These are phyloP conservation scores for Rhipidura dahli DNA, from an alignment of 2,113 vertebrate genomes.

Conservation along the genomic window DNA sequence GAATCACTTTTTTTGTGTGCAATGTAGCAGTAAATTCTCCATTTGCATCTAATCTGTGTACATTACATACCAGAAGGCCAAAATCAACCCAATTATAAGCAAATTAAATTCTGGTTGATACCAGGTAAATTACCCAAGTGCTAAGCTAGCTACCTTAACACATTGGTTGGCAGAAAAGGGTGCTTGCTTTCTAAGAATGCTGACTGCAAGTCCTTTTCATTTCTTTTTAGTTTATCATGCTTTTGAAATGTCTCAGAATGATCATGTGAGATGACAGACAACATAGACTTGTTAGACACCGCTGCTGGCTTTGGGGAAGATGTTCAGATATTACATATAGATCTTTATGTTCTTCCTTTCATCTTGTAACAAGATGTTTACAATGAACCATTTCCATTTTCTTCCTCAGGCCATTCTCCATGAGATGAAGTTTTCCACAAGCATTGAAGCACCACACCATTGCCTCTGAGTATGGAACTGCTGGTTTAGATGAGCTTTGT, in stretches of 20 bases:
- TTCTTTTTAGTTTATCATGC: neutral
- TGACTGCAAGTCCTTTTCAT: neutral
- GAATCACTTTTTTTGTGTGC: neutral
- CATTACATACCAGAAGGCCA: neutral
- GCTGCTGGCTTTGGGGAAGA: neutral
- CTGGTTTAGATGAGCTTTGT: neutral
- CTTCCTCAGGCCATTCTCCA: neutral
- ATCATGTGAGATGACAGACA: neutral
- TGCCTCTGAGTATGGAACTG: neutral
- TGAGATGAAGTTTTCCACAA: neutral
- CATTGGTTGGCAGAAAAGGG: neutral
- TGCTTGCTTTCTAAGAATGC: neutral
- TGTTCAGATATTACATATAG: neutral
- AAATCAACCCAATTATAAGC: neutral
- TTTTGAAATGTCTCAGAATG: neutral
- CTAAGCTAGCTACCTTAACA: neutral
- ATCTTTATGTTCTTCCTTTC: neutral
- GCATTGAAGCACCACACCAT: neutral
- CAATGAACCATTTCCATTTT: neutral
- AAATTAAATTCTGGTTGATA: neutral
- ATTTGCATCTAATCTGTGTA: neutral
- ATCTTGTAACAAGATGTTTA: neutral
- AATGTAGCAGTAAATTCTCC: neutral
- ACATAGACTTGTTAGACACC: neutral
- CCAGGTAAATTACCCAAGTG: neutral